phyloP scores from a whole-genome alignment of 1,140 invertebrate species.

The Drosophila novamexicana region DNA sequence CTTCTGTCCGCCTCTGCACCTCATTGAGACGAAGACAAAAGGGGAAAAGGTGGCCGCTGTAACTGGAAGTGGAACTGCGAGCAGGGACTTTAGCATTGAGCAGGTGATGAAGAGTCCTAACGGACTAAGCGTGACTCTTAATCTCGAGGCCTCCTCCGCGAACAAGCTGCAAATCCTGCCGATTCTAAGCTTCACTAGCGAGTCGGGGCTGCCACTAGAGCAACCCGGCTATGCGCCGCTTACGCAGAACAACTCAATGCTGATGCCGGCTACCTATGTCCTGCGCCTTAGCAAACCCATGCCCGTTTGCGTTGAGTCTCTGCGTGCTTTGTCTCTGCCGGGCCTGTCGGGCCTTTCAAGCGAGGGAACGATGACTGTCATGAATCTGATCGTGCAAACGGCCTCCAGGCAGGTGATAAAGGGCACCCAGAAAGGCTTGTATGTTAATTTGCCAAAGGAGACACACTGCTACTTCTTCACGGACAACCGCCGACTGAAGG shows the following conservation, averaged over 20 bases:
- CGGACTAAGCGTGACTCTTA: slow-evolving; percentile 94
- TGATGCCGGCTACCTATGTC: slow-evolving; percentile 95
- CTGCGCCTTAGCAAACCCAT: slow-evolving; percentile 94
- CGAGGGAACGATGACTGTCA: slow-evolving; percentile 49
- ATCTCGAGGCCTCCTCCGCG: slow-evolving; percentile 94
- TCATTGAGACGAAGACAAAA: slow-evolving; percentile 37
- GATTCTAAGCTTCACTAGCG: slow-evolving; percentile 91
- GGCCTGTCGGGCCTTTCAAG: not conserved
- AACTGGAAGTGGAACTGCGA: slow-evolving; percentile 16
- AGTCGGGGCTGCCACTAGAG: slow-evolving; percentile 89
- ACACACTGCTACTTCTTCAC: slow-evolving; percentile 97
- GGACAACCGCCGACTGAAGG: slow-evolving; percentile 90
- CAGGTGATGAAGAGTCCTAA: slow-evolving; percentile 62
- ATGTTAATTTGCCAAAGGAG: slow-evolving; percentile 94
- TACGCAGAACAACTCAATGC: slow-evolving; percentile 92
- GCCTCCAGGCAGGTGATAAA: slow-evolving; percentile 64
- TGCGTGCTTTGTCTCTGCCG: slow-evolving; percentile 49
- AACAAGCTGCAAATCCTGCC: slow-evolving; percentile 94
- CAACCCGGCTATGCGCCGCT: slow-evolving; percentile 92
- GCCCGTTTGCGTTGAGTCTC: slow-evolving; percentile 87
- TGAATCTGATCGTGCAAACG: slow-evolving; percentile 71
- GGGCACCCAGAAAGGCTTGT: slow-evolving; percentile 77
- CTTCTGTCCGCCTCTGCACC: slow-evolving; percentile 88
- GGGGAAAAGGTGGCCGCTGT: not conserved
- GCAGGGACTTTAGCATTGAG: slow-evolving; percentile 60